Evolutionary conservation across 2,113 vertebrate species (phyloP), one percentile per base, ranked within the genome.

Genomic region (Lepisosteus osseus): DNA sequence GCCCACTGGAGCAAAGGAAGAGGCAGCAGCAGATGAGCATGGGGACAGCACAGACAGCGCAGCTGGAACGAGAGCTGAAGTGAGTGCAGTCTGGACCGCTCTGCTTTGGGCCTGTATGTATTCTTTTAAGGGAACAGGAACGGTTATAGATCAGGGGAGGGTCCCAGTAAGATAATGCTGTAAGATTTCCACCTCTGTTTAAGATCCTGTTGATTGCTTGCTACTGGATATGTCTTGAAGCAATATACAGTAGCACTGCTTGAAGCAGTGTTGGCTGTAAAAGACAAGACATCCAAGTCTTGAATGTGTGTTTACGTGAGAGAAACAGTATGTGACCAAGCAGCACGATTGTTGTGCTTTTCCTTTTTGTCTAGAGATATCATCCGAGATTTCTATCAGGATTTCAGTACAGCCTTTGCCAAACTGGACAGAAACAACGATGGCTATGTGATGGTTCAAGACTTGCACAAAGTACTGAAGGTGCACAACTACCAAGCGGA

Each of bases 311-410:
- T 29, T 29, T 29, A 29, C 29, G 29, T 29, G 1, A 29, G 29
- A 29, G 29, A 29, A 29, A 29, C 29, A 29, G 29, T 29, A 29
- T 29, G 29, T 29, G 29, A 29, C 29, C 29, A 29, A 29, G 29
- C 29, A 29, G 1, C 29, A 29, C 29, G 29, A 29, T 29, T 29
- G 29, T 29, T 29, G 29, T 29, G 29, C 13, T 71, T 78, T 76
- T 77, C 74, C 13, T 45, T 84, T 6, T 79, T 72, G 84, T 87
- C 45, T 78, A 89, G 88, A 67, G 76, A 87, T 61, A 82, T 80
- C 77, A 86, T 90, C 42, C 74, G 78, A 65, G 80, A 79, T 17
- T 79, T 72, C 3, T 75, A 82, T 41, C 76, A 85, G 29, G 84
- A 86, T 14, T 84, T 90, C 72, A 84, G 66, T 72, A 74, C 77